Conservation (phyloP, 2,797 vertebrate genomes). For the Anomalospiza imberbis region DNA sequence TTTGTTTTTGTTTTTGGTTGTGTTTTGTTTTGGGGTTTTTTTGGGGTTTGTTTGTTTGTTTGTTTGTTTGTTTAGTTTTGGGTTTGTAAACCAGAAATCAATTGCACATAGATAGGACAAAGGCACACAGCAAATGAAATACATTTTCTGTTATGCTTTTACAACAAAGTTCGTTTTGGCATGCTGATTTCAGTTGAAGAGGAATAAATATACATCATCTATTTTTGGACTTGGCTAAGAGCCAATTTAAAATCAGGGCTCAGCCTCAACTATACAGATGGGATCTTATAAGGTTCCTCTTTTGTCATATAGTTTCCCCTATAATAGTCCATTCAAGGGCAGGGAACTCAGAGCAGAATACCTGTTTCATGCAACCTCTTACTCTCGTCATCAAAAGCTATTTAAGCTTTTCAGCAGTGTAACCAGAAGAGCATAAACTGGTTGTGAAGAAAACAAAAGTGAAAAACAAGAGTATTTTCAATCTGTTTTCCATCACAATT, state of each 20-base stretch:
- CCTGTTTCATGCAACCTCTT: neutral
- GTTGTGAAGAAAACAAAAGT: no score
- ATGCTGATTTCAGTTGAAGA: conserved; percentile 1
- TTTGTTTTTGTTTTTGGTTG: no score
- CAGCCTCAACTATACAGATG: neutral
- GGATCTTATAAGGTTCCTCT: neutral
- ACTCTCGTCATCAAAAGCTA: neutral
- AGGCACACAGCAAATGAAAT: neutral
- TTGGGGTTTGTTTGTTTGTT: no score
- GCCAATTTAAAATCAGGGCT: conserved; percentile 5
- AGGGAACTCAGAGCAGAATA: neutral
- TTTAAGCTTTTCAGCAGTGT: neutral
- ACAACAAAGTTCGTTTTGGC: conserved; percentile 3
- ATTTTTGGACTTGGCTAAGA: conserved; percentile 8
- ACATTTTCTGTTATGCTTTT: neutral
- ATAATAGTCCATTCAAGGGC: neutral
- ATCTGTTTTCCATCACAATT: neutral
- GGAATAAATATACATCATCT: conserved; percentile 39
- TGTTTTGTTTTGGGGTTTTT: no score
- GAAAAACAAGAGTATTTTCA: neutral
- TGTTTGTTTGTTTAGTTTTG: neutral
- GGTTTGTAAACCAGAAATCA: conserved; percentile 15
- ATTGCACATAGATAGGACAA: neutral
- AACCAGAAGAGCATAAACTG: neutral
- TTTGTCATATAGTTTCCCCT: neutral